Evolutionary conservation across 2,888 invertebrate species (phyloP).

Genomic region (Proisotoma minuta): DNA sequence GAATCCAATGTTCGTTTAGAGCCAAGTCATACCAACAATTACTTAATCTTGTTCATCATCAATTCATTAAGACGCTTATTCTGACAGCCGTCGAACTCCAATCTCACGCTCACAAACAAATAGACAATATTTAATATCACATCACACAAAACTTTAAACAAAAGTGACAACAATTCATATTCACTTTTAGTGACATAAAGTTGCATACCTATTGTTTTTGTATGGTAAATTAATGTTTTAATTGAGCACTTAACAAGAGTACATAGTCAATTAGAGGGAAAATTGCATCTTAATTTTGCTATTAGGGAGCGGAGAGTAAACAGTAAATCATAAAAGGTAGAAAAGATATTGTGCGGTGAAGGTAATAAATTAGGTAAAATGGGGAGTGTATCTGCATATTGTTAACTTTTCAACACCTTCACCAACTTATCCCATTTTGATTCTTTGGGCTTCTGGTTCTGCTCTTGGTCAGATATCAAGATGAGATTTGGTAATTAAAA

Average conservation of each 20-base stretch:
- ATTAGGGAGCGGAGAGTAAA: too few relatives aligned
- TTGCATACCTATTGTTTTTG: too few relatives aligned
- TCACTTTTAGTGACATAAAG: too few relatives aligned
- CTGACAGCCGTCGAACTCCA: neutral
- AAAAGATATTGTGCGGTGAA: too few relatives aligned
- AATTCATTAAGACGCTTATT: neutral
- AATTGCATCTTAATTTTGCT: too few relatives aligned
- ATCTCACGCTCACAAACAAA: neutral
- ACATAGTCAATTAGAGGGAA: too few relatives aligned
- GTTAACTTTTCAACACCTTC: neutral
- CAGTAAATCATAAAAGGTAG: too few relatives aligned
- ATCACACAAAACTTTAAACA: too few relatives aligned
- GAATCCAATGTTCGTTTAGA: neutral
- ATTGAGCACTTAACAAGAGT: too few relatives aligned
- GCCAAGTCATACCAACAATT: neutral
- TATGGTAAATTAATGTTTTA: too few relatives aligned
- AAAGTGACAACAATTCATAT: too few relatives aligned
- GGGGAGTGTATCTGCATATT: neutral
- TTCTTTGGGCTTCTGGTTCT: neutral
- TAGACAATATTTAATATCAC: too few relatives aligned
- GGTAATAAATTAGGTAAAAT: neutral
- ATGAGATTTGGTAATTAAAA: slow-evolving; percentile 37
- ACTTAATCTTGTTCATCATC: neutral
- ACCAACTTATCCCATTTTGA: neutral
- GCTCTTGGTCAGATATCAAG: neutral